Percentiles rank a stretch among this genome's conserved stretches.
phyloP scores from a whole-genome alignment of 2,797 vertebrate species.

The Tragelaphus oryx region DNA sequence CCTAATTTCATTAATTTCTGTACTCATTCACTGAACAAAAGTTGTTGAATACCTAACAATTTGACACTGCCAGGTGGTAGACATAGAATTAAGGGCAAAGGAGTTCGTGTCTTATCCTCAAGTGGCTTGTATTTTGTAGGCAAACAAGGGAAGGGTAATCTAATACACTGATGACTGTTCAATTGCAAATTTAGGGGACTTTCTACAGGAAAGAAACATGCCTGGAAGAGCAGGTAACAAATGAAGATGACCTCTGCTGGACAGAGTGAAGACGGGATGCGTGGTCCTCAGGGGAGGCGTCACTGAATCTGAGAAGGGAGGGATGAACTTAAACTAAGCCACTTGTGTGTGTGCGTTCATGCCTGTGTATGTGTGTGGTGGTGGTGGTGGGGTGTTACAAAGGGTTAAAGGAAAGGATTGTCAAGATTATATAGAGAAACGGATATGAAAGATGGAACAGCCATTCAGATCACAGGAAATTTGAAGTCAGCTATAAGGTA shows the following conservation, averaged over 20 bases:
- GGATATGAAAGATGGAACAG: neutral
- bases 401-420: neutral
- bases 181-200: neutral
- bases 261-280: neutral
- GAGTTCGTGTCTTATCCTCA: neutral
- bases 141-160: neutral
- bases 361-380: neutral
- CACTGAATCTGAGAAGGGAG: neutral
- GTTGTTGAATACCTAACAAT: neutral
- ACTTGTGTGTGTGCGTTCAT: rapidly evolving
- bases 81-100: neutral
- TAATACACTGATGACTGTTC: neutral
- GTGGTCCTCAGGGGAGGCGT: neutral
- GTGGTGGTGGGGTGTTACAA: neutral
- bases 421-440: neutral
- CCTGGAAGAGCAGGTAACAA: neutral
- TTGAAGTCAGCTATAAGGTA: neutral
- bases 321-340: neutral
- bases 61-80: neutral
- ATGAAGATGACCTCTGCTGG: too few species aligned
- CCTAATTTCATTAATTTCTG: neutral
- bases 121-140: neutral
- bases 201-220: neutral
- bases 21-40: neutral
- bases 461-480: neutral